Base-by-base conservation (phyloP, 1,140 invertebrate genomes). In the Bombus sylvicola region DNA sequence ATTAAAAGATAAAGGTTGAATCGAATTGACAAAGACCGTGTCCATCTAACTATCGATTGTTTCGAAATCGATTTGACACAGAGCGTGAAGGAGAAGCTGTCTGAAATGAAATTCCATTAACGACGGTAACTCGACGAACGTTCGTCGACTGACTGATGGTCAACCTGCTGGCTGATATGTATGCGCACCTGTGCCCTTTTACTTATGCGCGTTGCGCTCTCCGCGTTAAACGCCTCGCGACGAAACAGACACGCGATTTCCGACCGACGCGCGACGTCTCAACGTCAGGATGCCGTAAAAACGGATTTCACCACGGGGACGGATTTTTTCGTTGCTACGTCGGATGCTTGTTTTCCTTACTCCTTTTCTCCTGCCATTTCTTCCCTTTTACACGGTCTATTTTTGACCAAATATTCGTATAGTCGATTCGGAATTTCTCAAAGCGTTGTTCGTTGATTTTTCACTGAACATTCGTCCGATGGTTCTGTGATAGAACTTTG, bases 231-330 rank as follows among this genome's bases (percentile, higher is more conserved):
- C 78, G 73, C 43, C 74, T 66, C 75, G 39, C 82, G 78, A 81
- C 74, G 57, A 47, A 66, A 72, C 80, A 71, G 88, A 88, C 88
- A 76, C 71, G 87, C 84, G 83, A 88, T 89, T 89, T 89, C 87
- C 88, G 83, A 88, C 57, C 41, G 75, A 77, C 47, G 47, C 47
- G 47, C 47, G 47, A 53, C 71, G 83, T 75, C 41, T 80, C 86
- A 82, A 39, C 41, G 59, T 78, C 76, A 88, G 82, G 88, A 88
- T 86, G 79, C 57, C 73, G 80, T 77, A 77, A 86, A 78, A 80
- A 81, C 81, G 47, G 71, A 83, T 64, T 78, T 69, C 71, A 47
- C 37, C 59, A 10, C 18, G 73, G 18, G 18, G 31, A 25, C 6
- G 34, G 53, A 73, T 81, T 57, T 64, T 68, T 73, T 75, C 80